Evolutionary conservation across 2,113 vertebrate species (phyloP).

Genomic region (Apodemus speciosus): DNA sequence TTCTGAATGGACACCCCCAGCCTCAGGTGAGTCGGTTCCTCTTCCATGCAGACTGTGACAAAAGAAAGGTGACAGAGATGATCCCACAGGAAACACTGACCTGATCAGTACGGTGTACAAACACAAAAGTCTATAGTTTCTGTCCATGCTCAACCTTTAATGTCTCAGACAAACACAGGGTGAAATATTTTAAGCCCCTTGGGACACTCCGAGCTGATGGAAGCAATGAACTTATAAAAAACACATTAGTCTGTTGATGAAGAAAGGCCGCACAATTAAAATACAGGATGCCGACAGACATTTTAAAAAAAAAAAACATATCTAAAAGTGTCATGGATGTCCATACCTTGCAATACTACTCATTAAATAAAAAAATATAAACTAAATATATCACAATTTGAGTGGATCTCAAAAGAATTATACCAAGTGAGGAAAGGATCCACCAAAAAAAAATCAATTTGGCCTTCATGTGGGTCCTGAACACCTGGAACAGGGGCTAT

Average conservation of each 20-base stretch:
- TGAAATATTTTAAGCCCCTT: neutral
- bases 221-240: neutral
- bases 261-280: neutral
- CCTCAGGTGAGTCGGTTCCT: conserved; percentile 93
- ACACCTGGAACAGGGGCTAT: too few species aligned
- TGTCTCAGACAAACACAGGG: neutral
- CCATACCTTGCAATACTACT: neutral
- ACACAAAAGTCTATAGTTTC: rapidly evolving
- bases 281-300: neutral
- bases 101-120: conserved; percentile 22
- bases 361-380: neutral
- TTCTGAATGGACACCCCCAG: conserved; percentile 96
- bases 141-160: neutral
- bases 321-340: neutral
- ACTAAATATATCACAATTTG: neutral
- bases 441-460: neutral
- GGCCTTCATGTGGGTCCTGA: too few species aligned
- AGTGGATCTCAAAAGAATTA: neutral
- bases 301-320: neutral
- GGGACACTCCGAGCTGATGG: neutral
- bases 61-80: conserved; percentile 33
- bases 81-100: neutral
- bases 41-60: conserved; percentile 92
- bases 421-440: neutral
- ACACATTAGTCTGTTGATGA: neutral